Evolutionary conservation across 2,113 vertebrate genomes (phyloP).

Genomic region (Passer domesticus): DNA sequence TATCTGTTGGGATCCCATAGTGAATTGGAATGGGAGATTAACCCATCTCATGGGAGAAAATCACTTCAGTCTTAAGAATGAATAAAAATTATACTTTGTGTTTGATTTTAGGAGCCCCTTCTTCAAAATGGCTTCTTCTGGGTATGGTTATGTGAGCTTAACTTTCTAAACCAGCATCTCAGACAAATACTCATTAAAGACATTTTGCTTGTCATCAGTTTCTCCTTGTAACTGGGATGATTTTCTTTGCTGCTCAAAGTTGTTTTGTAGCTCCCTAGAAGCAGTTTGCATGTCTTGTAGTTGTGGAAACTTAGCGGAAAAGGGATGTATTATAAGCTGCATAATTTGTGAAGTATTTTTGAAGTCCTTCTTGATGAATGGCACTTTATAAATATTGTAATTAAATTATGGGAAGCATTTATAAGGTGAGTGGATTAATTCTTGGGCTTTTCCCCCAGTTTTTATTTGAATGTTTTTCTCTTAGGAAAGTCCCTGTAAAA

Average conservation of each 20-base stretch:
- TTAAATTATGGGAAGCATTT: constrained; percentile 2
- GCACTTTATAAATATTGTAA: neutral
- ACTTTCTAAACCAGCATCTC: neutral
- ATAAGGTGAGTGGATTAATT: constrained; percentile 45
- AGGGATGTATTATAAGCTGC: neutral
- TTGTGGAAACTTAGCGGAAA: neutral
- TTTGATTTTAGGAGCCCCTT: neutral
- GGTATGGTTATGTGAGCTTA: neutral
- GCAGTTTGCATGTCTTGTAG: neutral
- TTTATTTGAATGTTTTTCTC: neutral
- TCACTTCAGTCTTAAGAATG: neutral
- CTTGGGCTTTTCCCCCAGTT: neutral
- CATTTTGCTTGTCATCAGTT: neutral
- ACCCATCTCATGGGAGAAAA: neutral
- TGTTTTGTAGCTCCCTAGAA: neutral
- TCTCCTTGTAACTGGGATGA: neutral
- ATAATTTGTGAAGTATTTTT: neutral
- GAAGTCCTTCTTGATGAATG: constrained; percentile 1
- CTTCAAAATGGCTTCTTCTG: neutral
- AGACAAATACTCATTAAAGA: neutral
- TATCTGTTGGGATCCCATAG: neutral
- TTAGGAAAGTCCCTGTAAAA: neutral
- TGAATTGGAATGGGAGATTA: neutral
- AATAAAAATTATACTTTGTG: neutral
- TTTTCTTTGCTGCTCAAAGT: constrained; percentile 2